Base-by-base conservation (phyloP, 1,140 invertebrate species). In the Pseudobourletiella spinata region DNA sequence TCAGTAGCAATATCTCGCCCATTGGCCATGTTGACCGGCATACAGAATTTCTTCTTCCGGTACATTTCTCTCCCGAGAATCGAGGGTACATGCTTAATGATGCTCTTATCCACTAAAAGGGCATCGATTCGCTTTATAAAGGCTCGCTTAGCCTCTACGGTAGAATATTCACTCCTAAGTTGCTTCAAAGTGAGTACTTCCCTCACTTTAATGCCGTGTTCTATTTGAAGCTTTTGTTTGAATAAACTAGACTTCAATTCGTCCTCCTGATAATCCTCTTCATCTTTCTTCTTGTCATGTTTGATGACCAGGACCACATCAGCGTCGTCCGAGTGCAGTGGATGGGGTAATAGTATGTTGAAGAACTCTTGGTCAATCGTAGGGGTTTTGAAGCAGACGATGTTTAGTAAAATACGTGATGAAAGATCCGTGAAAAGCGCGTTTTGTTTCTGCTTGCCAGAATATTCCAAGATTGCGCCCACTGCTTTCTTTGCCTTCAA, bases 141-240 rank as follows among this genome's bases (percentile, higher is more conserved):
- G 11, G 26, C 43, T 52, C 68, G 39, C 32, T 70, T 70, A 0
- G 63, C 68, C 48, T 70, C 68, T 50, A 60, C 63, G 1, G 68
- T 65, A 3, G 59, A 57, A 52, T 54, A 70, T 6, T 70, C 68
- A 35, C 63, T 60, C 24, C 46, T 43, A 8, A 70, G 55, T 32
- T 67, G 65, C 20, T 65, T 63, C n/a, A 70, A 26, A 1, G 68
- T 70, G 35, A 63, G 57, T 2, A 70, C 52, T 63, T 70, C 59
- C 18, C 68, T 50, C 20, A 67, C 20, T 48, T 57, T 60, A 28
- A 63, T 39, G 8, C 25, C 56, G 29, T 20, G 20, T 30, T 62
- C 61, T 4, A 29, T 20, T 16, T 63, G 35, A 8, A 55, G 54
- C n/a, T 59, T 58, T 24, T 57, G 1, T 15, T 55, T 55, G 18